These are phyloP conservation scores for Spicauda simplicius DNA, from an alignment of 2,888 invertebrate genomes.

Conservation along the genomic window DNA sequence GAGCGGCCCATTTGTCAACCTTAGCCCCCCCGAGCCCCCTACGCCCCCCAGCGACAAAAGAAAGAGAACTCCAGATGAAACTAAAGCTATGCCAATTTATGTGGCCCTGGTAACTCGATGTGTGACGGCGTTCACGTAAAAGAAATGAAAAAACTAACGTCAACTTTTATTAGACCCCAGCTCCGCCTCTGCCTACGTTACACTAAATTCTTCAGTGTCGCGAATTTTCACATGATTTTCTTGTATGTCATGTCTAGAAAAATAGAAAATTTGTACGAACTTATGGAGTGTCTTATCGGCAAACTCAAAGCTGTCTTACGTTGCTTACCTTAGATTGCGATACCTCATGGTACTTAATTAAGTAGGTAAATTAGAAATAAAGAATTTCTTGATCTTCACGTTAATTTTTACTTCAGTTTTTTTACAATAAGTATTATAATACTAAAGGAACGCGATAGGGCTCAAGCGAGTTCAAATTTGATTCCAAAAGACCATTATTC, in stretches of 20 bases:
- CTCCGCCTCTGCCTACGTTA: conserved; percentile 17
- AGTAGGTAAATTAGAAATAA: no score
- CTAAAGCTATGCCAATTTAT: conserved; percentile 74
- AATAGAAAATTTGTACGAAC: no score
- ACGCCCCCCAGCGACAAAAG: conserved; percentile 63
- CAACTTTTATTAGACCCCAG: conserved; percentile 31
- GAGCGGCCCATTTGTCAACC: conserved; percentile 85
- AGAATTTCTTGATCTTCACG: no score
- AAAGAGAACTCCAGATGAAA: conserved; percentile 72
- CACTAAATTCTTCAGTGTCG: conserved; percentile 3
- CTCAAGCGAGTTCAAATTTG: neutral
- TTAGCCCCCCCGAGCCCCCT: conserved; percentile 60
- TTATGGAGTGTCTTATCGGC: no score
- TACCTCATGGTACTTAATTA: no score
- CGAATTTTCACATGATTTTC: neutral
- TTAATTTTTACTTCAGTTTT: no score
- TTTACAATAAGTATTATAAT: neutral
- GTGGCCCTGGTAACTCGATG: conserved; percentile 49
- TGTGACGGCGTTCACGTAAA: conserved; percentile 32
- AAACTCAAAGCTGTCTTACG: no score
- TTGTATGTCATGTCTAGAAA: neutral
- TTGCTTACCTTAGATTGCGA: no score
- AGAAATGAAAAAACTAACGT: conserved; percentile 37
- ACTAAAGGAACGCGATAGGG: neutral
- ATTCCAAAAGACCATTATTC: conserved; percentile 9